Base-by-base conservation (phyloP, 2,797 vertebrate genomes). In the Adrianichthys oophorus region DNA sequence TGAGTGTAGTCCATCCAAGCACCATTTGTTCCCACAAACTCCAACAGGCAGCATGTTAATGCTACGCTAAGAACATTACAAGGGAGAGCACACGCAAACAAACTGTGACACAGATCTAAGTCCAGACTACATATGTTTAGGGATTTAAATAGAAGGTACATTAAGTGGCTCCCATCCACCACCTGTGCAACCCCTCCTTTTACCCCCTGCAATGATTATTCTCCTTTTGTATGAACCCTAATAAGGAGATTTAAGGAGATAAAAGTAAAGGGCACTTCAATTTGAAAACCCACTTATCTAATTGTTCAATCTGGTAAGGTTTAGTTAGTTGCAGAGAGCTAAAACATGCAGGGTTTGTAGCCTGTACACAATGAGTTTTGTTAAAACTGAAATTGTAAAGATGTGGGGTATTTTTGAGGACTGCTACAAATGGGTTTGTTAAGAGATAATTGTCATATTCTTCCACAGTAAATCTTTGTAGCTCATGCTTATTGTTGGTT, bases 171-270 rank as follows among this genome's bases (percentile, higher is more conserved):
- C 56, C 48, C 42, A 43, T 41, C 50, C 16, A 66, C 69, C 58
- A 72, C 64, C 59, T 45, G 57, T 65, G 14, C 56, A 47, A 45
- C 21, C 17, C 58, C 29, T 54, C 44, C 48, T 10, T 17, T 10
- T 41, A 45, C 75, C 64, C 71, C 76, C 77, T 49, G 68, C 53
- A 4, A 70, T 59, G 69, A 55, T 60, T 65, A 78, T 77, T 84
- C 60, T 75, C 56, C 50, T 54, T 79, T 84, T 79, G 80, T 75
- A 79, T 84, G 78, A 89, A 88, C 59, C 83, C 79, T 86, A 88
- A 90, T 90, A 91, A 91, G 85, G 62, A 90, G 89, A 90, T 90
- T 90, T 79, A 37, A 59, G 45, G 70, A 89, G 87, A 91, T 90
- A 87, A 85, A 90, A 86, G 78, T 76, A 87, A 84, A 82, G 69